Evolutionary conservation across 2,888 invertebrate genomes (phyloP).

Genomic region (Drosophila nr. perissopoda): DNA sequence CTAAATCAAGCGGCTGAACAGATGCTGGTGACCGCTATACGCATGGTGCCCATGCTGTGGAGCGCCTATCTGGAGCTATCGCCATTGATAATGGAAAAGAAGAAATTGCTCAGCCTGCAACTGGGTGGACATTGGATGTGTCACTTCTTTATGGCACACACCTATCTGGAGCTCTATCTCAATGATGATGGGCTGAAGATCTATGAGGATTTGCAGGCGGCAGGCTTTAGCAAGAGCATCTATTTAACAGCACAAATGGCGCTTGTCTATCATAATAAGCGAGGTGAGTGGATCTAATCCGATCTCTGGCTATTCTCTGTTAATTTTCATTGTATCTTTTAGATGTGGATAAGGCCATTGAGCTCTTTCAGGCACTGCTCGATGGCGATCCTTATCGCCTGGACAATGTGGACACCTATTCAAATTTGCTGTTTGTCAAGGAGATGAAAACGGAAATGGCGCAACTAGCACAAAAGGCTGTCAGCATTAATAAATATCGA

Average conservation of each 20-base stretch:
- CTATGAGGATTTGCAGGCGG: slow-evolving; percentile 90
- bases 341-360: slow-evolving; percentile 96
- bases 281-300: slow-evolving; percentile 87
- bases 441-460: slow-evolving; percentile 96
- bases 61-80: slow-evolving; percentile 97
- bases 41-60: slow-evolving; percentile 94
- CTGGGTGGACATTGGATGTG: slow-evolving; percentile 97
- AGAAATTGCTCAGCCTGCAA: slow-evolving; percentile 88
- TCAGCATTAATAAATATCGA: slow-evolving; percentile 97
- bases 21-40: slow-evolving; percentile 91
- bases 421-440: slow-evolving; percentile 97
- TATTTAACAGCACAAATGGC: slow-evolving; percentile 97
- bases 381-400: slow-evolving; percentile 96
- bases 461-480: slow-evolving; percentile 96
- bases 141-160: slow-evolving; percentile 95
- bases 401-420: slow-evolving; percentile 98
- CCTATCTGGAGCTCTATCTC: slow-evolving; percentile 94
- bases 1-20: slow-evolving; percentile 91
- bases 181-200: slow-evolving; percentile 95
- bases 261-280: slow-evolving; percentile 95
- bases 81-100: slow-evolving; percentile 92
- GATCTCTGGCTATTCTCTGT: neutral
- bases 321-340: slow-evolving; percentile 25
- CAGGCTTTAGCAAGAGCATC: slow-evolving; percentile 94
- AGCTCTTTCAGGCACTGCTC: slow-evolving; percentile 92